Evolutionary conservation across 2,888 invertebrate genomes (phyloP).

Genomic region (Sialis fuliginosa): DNA sequence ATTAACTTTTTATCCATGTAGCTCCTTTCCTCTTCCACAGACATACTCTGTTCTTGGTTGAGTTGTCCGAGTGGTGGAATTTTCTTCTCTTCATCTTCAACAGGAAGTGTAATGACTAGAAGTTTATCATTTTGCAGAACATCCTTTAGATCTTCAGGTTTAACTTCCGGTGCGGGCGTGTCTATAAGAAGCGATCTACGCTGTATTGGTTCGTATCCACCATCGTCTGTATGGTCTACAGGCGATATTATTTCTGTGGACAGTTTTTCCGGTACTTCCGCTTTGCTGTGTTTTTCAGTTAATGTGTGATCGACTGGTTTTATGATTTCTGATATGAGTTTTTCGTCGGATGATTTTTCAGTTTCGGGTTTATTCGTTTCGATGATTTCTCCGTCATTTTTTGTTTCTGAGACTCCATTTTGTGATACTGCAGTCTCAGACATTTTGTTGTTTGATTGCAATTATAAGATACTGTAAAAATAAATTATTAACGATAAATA

Average conservation of each 20-base stretch:
- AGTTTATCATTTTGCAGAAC: neutral
- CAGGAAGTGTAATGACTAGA: neutral
- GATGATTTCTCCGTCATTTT: too few relatives aligned
- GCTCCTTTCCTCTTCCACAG: slow-evolving; percentile 18
- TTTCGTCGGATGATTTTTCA: too few relatives aligned
- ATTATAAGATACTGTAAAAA: too few relatives aligned
- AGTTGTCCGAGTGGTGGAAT: neutral
- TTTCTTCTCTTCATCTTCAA: neutral
- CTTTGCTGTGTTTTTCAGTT: neutral
- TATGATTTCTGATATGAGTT: neutral
- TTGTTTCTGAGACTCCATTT: too few relatives aligned
- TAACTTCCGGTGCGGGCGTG: neutral
- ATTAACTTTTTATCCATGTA: slow-evolving; percentile 19
- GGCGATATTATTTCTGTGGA: too few relatives aligned
- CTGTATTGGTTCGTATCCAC: slow-evolving; percentile 1
- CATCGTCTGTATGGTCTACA: neutral
- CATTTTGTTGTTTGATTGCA: too few relatives aligned
- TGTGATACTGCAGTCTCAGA: too few relatives aligned
- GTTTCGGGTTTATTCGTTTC: too few relatives aligned
- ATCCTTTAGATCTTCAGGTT: neutral
- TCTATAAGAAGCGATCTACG: neutral
- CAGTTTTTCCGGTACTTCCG: too few relatives aligned
- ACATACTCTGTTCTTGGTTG: slow-evolving; percentile 15
- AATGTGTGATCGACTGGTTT: slow-evolving; percentile 1
- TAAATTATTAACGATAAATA: too few relatives aligned